Evolutionary conservation across 2,888 invertebrate species (phyloP), one percentile per base, ranked within the genome.

Genomic region (Therioaphis trifolii): DNA sequence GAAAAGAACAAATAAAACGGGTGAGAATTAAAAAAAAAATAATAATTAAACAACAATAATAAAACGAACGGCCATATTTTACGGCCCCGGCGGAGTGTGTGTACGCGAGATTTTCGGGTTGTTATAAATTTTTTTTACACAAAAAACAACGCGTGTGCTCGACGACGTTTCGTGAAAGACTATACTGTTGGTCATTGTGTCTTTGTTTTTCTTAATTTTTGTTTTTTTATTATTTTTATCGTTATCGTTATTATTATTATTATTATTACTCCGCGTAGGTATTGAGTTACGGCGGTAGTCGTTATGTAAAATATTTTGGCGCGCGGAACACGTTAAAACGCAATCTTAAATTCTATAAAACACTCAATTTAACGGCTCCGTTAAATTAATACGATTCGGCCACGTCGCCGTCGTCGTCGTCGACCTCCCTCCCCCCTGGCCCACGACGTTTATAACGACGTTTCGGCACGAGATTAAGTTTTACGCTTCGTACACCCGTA

Each of bases 371-470:
- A 75, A 75, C 61, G 27, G 43, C 43, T 55, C 15, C 18, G 27
- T 43, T 18, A 61, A 66, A 77, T 76, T 63, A 76, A n/a, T 29
- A 14, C 35, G n/a, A 75, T 61, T 27, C 61, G 27, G n/a, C 14
- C 63, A 35, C 77, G n/a, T n/a, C n/a, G n/a, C n/a, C n/a, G n/a
- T n/a, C n/a, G 18, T 29, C 77, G 21, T 52, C 49, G 52, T 72
- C 52, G 29, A 21, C 68, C 35, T 3, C 55, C n/a, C 40, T n/a
- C n/a, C n/a, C n/a, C n/a, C n/a, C n/a, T n/a, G n/a, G n/a, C n/a
- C n/a, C n/a, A 35, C 40, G 52, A 40, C n/a, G 52, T n/a, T 63
- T 46, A 75, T 75, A 24, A 40, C 43, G 27, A 40, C 55, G 24
- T 55, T 43, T 40, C n/a, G 52, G 55, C 14, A 40, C n/a, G n/a